phyloP scores from a whole-genome alignment of 2,888 invertebrate genomes.

The Diarsia mendica region DNA sequence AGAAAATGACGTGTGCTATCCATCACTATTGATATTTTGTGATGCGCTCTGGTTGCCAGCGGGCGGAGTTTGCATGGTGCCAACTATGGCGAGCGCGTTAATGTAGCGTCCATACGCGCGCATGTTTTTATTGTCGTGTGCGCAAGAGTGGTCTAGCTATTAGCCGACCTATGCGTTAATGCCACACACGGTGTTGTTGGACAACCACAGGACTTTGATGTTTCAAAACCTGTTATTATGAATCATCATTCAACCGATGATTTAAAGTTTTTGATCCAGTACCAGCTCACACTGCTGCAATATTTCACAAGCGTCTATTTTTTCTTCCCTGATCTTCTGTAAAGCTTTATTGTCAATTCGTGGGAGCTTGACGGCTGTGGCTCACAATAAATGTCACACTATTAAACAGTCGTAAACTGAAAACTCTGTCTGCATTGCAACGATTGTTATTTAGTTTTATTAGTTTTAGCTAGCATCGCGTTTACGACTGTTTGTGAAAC shows the following conservation, averaged over 20 bases:
- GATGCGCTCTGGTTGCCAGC: conserved; percentile 80
- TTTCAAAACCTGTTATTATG: conserved; percentile 41
- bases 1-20: conserved; percentile 70
- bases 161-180: conserved; percentile 76
- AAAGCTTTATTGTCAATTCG: conserved; percentile 47
- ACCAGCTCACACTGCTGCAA: conserved; percentile 15
- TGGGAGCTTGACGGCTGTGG: conserved; percentile 30
- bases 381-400: conserved; percentile 56
- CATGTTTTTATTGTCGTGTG: conserved; percentile 84
- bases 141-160: conserved; percentile 77
- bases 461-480: conserved; percentile 49
- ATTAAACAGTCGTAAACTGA: conserved; percentile 50
- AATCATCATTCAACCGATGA: conserved; percentile 38
- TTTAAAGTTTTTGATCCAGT: conserved; percentile 40
- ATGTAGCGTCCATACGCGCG: conserved; percentile 83
- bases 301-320: conserved; percentile 27
- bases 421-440: conserved; percentile 47
- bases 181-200: conserved; percentile 78
- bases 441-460: conserved; percentile 63
- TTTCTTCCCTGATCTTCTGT: conserved; percentile 7
- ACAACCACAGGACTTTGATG: conserved; percentile 45
- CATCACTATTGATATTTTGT: conserved; percentile 81
- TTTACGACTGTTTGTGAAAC: conserved; percentile 52
- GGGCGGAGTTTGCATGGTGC: conserved; percentile 85
- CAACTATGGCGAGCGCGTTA: conserved; percentile 90